Base-by-base conservation (phyloP, 1,140 invertebrate genomes). In the Cephus cinctus region DNA sequence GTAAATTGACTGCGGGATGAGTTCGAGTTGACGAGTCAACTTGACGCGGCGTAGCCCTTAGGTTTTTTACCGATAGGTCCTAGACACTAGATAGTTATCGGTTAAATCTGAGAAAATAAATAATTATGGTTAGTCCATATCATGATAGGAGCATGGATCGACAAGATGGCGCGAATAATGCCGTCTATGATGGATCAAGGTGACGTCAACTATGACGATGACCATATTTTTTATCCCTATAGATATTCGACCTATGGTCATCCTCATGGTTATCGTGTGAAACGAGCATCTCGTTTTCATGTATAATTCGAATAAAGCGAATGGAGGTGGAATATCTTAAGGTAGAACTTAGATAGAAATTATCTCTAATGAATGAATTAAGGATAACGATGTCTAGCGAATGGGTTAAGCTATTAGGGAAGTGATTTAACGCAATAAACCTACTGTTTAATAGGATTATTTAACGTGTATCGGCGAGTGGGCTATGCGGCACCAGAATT, bases 91-190 rank as follows among this genome's bases (percentile, higher is more conserved):
- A 41, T 41, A 23, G 39, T 47, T 52, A 58, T 61, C 40, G 38
- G 36, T 25, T 30, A 30, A 30, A 9, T 30, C 23, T 55, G 51
- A 35, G 53, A 47, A 41, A 49, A 19, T 22, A 43, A 21, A 25
- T 25, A 22, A 61, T 48, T 69, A 65, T 71, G 67, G 59, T 70
- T 68, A 69, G 61, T 64, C 69, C 67, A 75, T 76, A 76, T 75
- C 72, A 73, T n/a, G 16, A 43, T 35, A 44, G 46, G 44, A n/a
- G n/a, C n/a, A n/a, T n/a, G n/a, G n/a, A n/a, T n/a, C n/a, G n/a
- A n/a, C n/a, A n/a, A n/a, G n/a, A n/a, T n/a, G n/a, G n/a, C n/a
- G n/a, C n/a, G n/a, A n/a, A n/a, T n/a, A n/a, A n/a, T n/a, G n/a
- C n/a, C n/a, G n/a, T n/a, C n/a, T n/a, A n/a, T n/a, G n/a, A n/a